Evolutionary conservation across 1,140 invertebrate species (phyloP).

Genomic region (Dreissena rostriformis): DNA sequence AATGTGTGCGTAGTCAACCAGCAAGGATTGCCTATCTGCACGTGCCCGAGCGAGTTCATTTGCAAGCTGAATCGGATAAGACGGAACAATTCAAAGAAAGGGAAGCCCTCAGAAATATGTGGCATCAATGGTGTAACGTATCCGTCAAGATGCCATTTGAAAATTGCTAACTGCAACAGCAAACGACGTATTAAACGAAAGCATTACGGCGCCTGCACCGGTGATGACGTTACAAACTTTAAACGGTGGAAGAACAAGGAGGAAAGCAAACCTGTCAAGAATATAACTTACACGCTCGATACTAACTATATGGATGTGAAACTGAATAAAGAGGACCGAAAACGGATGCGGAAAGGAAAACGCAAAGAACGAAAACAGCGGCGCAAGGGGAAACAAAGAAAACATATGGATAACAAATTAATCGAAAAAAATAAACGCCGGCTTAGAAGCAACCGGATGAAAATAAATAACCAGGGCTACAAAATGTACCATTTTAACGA

Average conservation of each 20-base stretch:
- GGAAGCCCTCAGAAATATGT: constrained; percentile 52
- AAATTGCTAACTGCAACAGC: constrained; percentile 46
- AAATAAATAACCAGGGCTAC: constrained; percentile 28
- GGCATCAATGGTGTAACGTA: constrained; percentile 71
- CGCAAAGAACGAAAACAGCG: constrained; percentile 50
- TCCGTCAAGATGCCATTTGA: constrained; percentile 58
- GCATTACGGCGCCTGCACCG: constrained; percentile 43
- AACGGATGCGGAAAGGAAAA: constrained; percentile 5
- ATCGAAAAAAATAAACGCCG: constrained; percentile 35
- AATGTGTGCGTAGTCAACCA: constrained; percentile 73
- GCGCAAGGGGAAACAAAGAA: constrained; percentile 49
- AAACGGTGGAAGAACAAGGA: background rate
- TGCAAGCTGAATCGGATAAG: constrained; percentile 58
- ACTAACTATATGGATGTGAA: constrained; percentile 5
- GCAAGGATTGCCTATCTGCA: constrained; percentile 73
- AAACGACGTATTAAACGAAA: constrained; percentile 42
- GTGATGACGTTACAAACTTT: constrained; percentile 2
- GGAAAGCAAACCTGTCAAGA: background rate
- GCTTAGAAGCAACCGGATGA: constrained; percentile 42
- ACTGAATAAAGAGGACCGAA: constrained; percentile 27
- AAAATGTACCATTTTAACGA: constrained; percentile 23
- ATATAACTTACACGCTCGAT: background rate
- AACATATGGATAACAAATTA: constrained; percentile 30
- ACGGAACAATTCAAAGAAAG: background rate
- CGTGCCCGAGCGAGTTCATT: constrained; percentile 66